Conservation (phyloP, 2,888 invertebrate species). For the Zhengitettix transpicula region DNA sequence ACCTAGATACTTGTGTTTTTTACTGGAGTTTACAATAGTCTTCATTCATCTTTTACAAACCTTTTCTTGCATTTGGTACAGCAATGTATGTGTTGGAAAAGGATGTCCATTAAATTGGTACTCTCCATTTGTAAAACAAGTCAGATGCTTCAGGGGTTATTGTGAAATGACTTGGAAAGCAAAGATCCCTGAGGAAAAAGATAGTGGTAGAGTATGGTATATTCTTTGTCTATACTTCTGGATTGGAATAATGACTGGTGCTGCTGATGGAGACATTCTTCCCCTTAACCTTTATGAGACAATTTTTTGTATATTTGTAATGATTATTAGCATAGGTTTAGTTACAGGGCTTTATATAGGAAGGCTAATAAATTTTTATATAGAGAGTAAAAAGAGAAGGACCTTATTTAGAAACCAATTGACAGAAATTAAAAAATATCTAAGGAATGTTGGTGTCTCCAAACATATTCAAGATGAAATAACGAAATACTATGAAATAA, state of each 20-base stretch:
- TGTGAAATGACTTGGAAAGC: not conserved
- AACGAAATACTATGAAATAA: conserved; percentile 32
- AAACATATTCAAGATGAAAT: not conserved
- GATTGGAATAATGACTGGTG: not conserved
- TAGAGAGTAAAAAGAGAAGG: conserved; percentile 31
- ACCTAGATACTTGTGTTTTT: conserved; percentile 32
- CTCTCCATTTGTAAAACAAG: no score
- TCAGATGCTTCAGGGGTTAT: no score
- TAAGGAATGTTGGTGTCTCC: conserved; percentile 16
- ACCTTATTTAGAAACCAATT: conserved; percentile 30
- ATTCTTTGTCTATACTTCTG: not conserved
- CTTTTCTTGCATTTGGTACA: conserved; percentile 32
- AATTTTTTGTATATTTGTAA: conserved; percentile 18
- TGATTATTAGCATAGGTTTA: conserved; percentile 29
- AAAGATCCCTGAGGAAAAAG: not conserved
- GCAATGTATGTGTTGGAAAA: not conserved
- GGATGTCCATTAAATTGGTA: not conserved
- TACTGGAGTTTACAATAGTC: conserved; percentile 31
- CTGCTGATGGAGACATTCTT: not conserved
- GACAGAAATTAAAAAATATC: conserved; percentile 29
- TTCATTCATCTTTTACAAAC: conserved; percentile 31
- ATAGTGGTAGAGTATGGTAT: not conserved
- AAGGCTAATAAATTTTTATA: conserved; percentile 33
- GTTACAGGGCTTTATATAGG: conserved; percentile 35
- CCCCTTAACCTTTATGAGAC: not conserved